A percentile compares a stretch with the other conserved stretches of the same genome.
phyloP scores from a whole-genome alignment of 2,888 invertebrate species.

The Sarcophaga subvicina region DNA sequence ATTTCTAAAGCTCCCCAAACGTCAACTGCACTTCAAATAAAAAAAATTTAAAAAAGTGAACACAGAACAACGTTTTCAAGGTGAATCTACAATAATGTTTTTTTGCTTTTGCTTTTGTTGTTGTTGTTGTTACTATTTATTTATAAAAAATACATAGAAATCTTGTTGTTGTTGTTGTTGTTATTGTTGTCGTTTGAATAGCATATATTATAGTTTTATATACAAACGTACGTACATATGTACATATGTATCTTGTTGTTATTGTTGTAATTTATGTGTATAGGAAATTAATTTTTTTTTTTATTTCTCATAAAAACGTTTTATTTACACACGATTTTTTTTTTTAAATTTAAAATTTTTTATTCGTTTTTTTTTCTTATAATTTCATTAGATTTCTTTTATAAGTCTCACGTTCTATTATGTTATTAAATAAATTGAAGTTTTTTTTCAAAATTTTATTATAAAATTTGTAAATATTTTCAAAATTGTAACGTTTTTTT shows the following conservation, averaged over 20 bases:
- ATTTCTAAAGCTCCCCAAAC: slow-evolving; percentile 63
- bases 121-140: slow-evolving; percentile 21
- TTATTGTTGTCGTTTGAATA: slow-evolving; percentile 31
- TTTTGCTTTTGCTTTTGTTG: slow-evolving; percentile 40
- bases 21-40: slow-evolving; percentile 56
- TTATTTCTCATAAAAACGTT: slow-evolving; percentile 13
- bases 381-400: slow-evolving; percentile 53
- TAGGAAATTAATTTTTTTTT: slow-evolving; percentile 61
- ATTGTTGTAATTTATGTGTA: slow-evolving; percentile 38
- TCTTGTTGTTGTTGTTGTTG: slow-evolving; percentile 18
- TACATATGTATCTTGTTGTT: slow-evolving; percentile 35
- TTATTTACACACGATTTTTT: slow-evolving; percentile 47
- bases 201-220: slow-evolving; percentile 20
- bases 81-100: slow-evolving; percentile 56
- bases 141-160: background rate
- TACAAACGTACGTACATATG: slow-evolving; percentile 20
- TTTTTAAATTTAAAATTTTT: slow-evolving; percentile 37
- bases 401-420: slow-evolving; percentile 66
- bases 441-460: background rate
- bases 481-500: background rate
- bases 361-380: slow-evolving; percentile 25
- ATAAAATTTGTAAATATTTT: background rate
- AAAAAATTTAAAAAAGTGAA: slow-evolving; percentile 28
- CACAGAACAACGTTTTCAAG: slow-evolving; percentile 63
- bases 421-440: slow-evolving; percentile 36